Conservation (phyloP, 2,113 vertebrate species). For the Aldabrachelys gigantea region DNA sequence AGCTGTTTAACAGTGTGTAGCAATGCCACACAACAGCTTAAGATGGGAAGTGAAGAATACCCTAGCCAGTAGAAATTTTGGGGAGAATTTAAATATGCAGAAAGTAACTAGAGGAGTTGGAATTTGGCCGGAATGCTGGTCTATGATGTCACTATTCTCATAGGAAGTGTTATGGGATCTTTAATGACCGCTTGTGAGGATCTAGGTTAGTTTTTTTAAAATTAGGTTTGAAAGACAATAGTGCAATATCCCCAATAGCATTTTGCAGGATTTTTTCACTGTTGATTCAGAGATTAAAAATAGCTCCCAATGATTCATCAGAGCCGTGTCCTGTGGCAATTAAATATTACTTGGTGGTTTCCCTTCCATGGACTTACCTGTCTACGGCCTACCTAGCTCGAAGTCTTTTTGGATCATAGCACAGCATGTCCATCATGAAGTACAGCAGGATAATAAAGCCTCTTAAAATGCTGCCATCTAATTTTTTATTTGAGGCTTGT, state of each 20-base stretch:
- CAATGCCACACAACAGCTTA: not conserved
- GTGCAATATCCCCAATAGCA: not conserved
- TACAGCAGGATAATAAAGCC: not conserved
- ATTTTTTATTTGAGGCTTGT: not conserved
- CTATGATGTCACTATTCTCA: not conserved
- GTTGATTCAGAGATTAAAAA: slow-evolving; percentile 7
- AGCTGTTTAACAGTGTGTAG: not conserved
- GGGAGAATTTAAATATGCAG: not conserved
- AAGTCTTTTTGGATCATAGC: not conserved
- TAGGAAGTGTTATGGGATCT: not conserved
- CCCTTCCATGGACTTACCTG: not conserved
- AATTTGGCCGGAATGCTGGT: rapidly evolving
- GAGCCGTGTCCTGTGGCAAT: rapidly evolving
- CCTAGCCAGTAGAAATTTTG: not conserved
- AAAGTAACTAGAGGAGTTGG: not conserved
- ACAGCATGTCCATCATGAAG: not conserved
- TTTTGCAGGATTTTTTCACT: not conserved
- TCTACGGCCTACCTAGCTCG: rapidly evolving
- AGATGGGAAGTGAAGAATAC: not conserved
- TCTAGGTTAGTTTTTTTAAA: not conserved
- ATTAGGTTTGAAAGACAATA: slow-evolving; percentile 1
- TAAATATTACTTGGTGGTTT: slow-evolving; percentile 4
- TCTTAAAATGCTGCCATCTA: not conserved
- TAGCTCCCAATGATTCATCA: not conserved
- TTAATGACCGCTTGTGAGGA: not conserved